Percentiles rank a stretch among this genome's conserved stretches.
Conservation (phyloP, 1,140 invertebrate species). For the Trichomalopsis sarcophagae region DNA sequence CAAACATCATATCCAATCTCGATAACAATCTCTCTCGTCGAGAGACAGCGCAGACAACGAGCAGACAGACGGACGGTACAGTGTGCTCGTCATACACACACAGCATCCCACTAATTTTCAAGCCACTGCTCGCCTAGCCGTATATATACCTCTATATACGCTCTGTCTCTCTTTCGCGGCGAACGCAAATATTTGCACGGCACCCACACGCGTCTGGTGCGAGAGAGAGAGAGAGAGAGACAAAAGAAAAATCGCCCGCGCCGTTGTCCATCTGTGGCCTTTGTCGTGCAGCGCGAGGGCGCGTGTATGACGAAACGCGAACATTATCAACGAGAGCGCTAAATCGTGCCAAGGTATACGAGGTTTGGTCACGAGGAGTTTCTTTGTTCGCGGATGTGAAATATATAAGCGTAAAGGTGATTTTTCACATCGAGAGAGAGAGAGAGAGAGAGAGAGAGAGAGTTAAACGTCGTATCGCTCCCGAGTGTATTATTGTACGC, state of each 20-base stretch:
- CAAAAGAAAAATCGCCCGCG: slow-evolving; percentile 2
- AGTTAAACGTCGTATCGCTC: neutral
- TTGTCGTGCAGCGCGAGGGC: neutral
- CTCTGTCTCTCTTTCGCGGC: neutral
- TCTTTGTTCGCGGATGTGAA: too few species aligned
- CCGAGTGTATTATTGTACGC: neutral
- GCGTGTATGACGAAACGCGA: neutral
- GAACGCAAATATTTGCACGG: slow-evolving; percentile 17
- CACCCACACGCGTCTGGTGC: neutral
- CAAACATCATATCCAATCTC: slow-evolving; percentile 34
- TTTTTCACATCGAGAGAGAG: too few species aligned
- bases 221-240: neutral
- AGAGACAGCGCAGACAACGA: neutral
- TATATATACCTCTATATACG: neutral
- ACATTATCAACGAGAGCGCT: neutral
- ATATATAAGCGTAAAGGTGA: too few species aligned
- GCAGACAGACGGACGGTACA: slow-evolving; percentile 12
- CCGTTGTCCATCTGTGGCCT: slow-evolving; percentile 6
- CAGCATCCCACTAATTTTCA: slow-evolving; percentile 10
- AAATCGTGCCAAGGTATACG: neutral
- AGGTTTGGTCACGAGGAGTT: too few species aligned
- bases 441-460: too few species aligned
- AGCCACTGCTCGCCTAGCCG: neutral
- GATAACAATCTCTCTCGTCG: slow-evolving; percentile 38
- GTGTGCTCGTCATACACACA: neutral